Percentiles rank a stretch among this genome's conserved stretches.
These are phyloP conservation scores for Lottia gigantea DNA, from an alignment of 2,888 invertebrate genomes.

Conservation along the genomic window DNA sequence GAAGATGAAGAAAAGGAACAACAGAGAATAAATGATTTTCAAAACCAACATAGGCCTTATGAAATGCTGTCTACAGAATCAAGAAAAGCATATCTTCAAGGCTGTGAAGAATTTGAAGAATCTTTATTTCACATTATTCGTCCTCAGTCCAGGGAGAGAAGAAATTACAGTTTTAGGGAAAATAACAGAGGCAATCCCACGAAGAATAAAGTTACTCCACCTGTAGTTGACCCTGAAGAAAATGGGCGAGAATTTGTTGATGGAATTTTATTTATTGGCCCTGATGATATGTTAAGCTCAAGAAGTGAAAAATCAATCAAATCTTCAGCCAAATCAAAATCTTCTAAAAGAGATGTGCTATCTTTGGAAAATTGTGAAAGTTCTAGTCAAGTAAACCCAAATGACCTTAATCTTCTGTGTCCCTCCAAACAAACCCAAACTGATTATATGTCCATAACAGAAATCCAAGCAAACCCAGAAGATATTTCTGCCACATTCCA, in stretches of 20 bases:
- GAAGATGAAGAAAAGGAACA: not conserved
- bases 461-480: not conserved
- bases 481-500: not conserved
- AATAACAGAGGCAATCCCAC: not conserved
- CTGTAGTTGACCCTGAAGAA: not conserved
- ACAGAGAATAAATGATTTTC: not conserved
- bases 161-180: not conserved
- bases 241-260: not conserved
- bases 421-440: conserved; percentile 5
- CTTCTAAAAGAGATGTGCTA: not conserved
- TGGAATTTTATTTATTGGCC: not conserved
- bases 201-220: not conserved
- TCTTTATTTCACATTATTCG: not conserved
- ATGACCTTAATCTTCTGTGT: not conserved
- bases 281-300: not conserved
- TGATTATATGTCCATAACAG: not conserved
- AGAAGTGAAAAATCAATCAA: not conserved
- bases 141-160: not conserved
- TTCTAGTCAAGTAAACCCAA: not conserved
- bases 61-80: not conserved
- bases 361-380: not conserved
- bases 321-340: not conserved
- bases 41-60: not conserved
- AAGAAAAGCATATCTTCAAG: not conserved
- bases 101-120: not conserved